Evolutionary conservation across 1,140 invertebrate species (phyloP).

Genomic region (Brachionus koreanus): DNA sequence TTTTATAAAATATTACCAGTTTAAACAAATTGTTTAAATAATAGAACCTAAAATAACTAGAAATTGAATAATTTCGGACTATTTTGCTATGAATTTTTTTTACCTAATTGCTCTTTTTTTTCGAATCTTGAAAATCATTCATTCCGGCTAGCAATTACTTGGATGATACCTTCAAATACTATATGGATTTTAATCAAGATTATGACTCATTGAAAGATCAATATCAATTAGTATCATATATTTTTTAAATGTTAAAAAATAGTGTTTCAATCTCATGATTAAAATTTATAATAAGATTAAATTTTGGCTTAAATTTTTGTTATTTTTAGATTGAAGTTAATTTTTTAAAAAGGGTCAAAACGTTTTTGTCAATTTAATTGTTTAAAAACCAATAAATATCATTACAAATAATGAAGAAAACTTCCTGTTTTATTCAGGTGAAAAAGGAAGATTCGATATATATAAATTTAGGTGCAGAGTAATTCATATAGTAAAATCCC

Average conservation of each 20-base stretch:
- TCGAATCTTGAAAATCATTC: not conserved
- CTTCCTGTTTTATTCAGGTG: not conserved
- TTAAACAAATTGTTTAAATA: not conserved
- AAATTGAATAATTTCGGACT: not conserved
- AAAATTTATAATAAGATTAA: not conserved
- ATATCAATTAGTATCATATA: not conserved
- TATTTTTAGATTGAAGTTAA: not conserved
- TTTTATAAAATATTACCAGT: conserved; percentile 13
- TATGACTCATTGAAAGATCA: not conserved
- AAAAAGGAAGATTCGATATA: not conserved
- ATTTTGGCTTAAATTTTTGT: not conserved
- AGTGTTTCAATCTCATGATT: not conserved
- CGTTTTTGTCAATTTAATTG: not conserved
- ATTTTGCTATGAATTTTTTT: not conserved
- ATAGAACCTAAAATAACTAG: not conserved
- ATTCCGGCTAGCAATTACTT: not conserved
- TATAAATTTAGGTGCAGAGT: too few species aligned
- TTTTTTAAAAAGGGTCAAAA: not conserved
- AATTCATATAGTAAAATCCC: too few species aligned
- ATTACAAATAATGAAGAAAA: not conserved
- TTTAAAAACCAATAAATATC: not conserved
- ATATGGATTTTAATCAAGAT: not conserved
- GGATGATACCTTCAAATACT: not conserved
- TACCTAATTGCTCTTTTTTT: not conserved
- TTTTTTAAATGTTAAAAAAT: not conserved